phyloP scores from a whole-genome alignment of 1,140 invertebrate species.

The Plectrocnemia conspersa region DNA sequence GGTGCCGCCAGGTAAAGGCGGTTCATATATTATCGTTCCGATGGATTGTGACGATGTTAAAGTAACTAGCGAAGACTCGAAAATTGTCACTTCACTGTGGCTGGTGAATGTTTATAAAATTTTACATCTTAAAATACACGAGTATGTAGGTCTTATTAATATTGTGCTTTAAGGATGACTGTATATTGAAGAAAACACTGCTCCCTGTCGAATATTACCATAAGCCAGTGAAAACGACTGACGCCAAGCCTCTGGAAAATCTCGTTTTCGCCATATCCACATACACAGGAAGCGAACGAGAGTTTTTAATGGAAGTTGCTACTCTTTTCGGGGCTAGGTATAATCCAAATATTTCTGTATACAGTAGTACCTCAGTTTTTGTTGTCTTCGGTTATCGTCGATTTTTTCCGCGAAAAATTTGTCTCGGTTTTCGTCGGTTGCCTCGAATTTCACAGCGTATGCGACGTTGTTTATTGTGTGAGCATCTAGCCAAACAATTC shows the following conservation, averaged over 20 bases:
- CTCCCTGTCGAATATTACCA: conserved; percentile 47
- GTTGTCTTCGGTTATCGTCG: background rate
- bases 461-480: too few relatives aligned
- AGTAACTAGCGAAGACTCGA: conserved; percentile 29
- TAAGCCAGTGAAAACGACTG: conserved; percentile 40
- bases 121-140: background rate
- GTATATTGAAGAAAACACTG: conserved; percentile 44
- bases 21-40: conserved; percentile 40
- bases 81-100: conserved; percentile 47
- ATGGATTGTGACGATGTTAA: conserved; percentile 42
- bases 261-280: conserved; percentile 75
- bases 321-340: conserved; percentile 66
- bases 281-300: conserved; percentile 65
- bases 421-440: too few relatives aligned
- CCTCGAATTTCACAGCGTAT: too few relatives aligned
- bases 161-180: conserved; percentile 45
- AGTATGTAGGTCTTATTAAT: conserved; percentile 3
- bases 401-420: too few relatives aligned
- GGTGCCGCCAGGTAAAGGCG: conserved; percentile 36
- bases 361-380: background rate
- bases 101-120: conserved; percentile 39
- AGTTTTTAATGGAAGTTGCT: conserved; percentile 65
- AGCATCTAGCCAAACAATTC: too few relatives aligned
- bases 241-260: conserved; percentile 57
- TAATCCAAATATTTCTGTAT: conserved; percentile 40